phyloP scores from a whole-genome alignment of 1,140 invertebrate genomes.

The Frieseomelitta varia region DNA sequence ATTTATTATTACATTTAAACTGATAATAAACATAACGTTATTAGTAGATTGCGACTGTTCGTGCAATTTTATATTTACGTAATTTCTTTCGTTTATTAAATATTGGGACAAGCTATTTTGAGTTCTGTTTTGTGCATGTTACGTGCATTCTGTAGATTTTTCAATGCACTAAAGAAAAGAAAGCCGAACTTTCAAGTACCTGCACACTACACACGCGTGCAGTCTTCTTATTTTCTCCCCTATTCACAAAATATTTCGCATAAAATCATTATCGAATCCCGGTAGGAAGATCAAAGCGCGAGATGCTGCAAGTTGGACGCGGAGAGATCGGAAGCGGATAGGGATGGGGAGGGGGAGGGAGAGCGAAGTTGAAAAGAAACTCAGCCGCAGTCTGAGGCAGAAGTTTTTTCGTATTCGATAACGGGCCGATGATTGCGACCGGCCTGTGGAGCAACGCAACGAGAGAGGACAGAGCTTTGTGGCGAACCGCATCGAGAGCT shows the following conservation, averaged over 20 bases:
- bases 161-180: too few species aligned
- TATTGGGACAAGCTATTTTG: too few species aligned
- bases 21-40: too few species aligned
- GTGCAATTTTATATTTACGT: too few species aligned
- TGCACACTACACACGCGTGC: too few species aligned
- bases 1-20: too few species aligned
- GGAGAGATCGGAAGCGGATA: too few species aligned
- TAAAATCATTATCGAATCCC: background rate
- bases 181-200: too few species aligned
- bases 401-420: slow-evolving; percentile 17
- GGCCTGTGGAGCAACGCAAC: slow-evolving; percentile 1
- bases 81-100: too few species aligned
- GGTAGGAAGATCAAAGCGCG: background rate
- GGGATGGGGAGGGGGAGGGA: background rate
- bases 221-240: background rate
- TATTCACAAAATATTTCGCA: background rate
- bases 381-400: background rate
- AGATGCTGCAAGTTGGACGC: background rate
- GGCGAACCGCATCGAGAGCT: background rate
- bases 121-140: too few species aligned
- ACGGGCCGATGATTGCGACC: slow-evolving; percentile 21
- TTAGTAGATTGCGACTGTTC: too few species aligned
- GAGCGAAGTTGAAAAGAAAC: background rate
- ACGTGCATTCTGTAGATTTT: too few species aligned
- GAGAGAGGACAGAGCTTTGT: slow-evolving; percentile 16